Conservation (phyloP, 2,888 invertebrate species). For the Phyllotreta cruciferae region DNA sequence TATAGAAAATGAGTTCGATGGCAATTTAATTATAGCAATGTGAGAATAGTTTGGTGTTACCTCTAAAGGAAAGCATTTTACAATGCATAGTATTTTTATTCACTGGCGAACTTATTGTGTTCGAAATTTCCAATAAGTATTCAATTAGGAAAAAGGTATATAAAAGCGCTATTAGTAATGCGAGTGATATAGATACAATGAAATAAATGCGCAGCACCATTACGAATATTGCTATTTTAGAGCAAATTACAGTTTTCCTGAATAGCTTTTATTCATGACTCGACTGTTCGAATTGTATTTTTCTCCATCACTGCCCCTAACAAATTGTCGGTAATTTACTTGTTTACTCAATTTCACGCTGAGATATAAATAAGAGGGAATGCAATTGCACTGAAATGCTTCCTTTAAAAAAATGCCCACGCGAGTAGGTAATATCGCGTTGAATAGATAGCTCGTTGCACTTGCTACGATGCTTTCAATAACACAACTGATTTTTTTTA, state of each 20-base stretch:
- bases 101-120: too few relatives aligned
- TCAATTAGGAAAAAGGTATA: too few relatives aligned
- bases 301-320: conserved; percentile 21
- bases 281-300: conserved; percentile 21
- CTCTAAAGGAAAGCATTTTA: too few relatives aligned
- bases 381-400: conserved; percentile 25
- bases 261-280: conserved; percentile 16
- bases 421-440: conserved; percentile 8
- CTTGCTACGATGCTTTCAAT: neutral
- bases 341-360: conserved; percentile 32
- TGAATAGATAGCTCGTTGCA: neutral
- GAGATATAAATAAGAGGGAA: conserved; percentile 31
- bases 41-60: too few relatives aligned
- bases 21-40: too few relatives aligned
- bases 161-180: too few relatives aligned
- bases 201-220: conserved; percentile 3
- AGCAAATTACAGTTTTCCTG: conserved; percentile 18
- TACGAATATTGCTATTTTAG: conserved; percentile 9
- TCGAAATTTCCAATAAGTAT: too few relatives aligned
- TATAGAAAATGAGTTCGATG: too few relatives aligned
- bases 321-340: conserved; percentile 27
- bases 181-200: too few relatives aligned
- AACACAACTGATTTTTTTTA: too few relatives aligned
- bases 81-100: too few relatives aligned
- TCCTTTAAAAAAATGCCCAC: conserved; percentile 17